Base-by-base conservation (phyloP, 2,797 vertebrate genomes). In the Euthynnus affinis region DNA sequence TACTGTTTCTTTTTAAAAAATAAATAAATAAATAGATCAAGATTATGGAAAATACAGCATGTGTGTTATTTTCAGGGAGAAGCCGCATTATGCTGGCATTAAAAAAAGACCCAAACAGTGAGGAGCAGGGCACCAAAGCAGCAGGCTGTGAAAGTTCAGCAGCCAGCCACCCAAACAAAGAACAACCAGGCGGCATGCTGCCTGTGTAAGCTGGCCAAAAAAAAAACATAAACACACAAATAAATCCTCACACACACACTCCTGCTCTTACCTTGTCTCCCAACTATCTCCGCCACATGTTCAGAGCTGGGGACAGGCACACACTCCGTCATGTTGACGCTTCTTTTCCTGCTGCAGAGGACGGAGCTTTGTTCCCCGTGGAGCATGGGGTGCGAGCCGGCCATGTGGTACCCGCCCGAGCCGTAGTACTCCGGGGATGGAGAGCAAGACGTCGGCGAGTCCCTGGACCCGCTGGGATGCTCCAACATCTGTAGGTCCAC, bases 241-340 rank as follows among this genome's bases (percentile, higher is more conserved):
- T 18, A 53, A 52, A 4, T 5, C 23, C 22, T 22, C 20, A 1
- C 14, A 42, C 20, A 57, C 22, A 53, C 37, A 48, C 27, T 25
- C 44, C 5, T 0, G 17, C 14, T 17, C 87, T 82, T 91, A 97
- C 96, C 96, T 96, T 97, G 96, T 77, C 96, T 92, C 3, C 96
- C 96, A 37, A 97, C 96, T 40, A 97, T 97, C 67, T 97, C 96
- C 0, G 96, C 96, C 72, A 97, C 96, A 87, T 97, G 96, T 34
- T 97, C 96, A 0, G 96, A 97, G 83, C 96, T 97, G 76, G 96
- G 96, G 3, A 97, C 96, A 0, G 96, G 95, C 20, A 97, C 96
- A 48, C 96, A 96, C 55, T 97, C 96, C 0, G 96, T 97, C 96
- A 97, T 97, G 93, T 97, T 97, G 81, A 96, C 96, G 77, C 95